Base-by-base conservation (phyloP, 53 echinoderm and acorn worm genomes). In the Mesocentrotus franciscanus region DNA sequence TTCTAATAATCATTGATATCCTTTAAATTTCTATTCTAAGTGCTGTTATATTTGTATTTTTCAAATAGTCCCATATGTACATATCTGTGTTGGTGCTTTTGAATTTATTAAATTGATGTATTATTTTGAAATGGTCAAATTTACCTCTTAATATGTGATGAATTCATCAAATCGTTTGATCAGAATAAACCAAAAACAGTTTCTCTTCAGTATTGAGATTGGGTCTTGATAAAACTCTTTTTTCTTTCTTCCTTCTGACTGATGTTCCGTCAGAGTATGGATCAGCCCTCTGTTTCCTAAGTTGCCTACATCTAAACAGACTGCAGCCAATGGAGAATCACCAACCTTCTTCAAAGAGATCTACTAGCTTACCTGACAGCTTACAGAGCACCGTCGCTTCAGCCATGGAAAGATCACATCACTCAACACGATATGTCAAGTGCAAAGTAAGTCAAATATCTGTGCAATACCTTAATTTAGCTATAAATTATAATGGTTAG, bases 221-320 rank as follows among this genome's bases (percentile, higher is more conserved):
- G 16, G 10, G 6, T 18, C 8, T 3, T 68, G 6, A 68, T 24
- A 68, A 68, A 68, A 22, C 3, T 24, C 7, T 68, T 20, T 68
- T 4, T 8, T 68, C 12, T 29, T 75, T 33, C 26, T 71, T 71
- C 33, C 12, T 18, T 39, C 39, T 16, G 16, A 39, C 1, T 36
- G 39, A 39, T 74, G 26, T 74, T 74, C 1, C 13, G 1, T 7
- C 89, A 98, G 98, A 26, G 97, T 97, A 6, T 98, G 98, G 98
- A 96, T 98, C 85, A 98, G 98, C 78, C 98, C 98, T 18, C 96
- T 98, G 16, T 98, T 98, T 79, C 97, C 98, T 30, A 97, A 98
- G 95, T 85, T 95, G 0, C 91, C 91, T 42, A 27, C 92, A 20
- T 34, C 93, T 29, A 85, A 92, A 39, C 87, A 79, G 55, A 90